These are phyloP conservation scores for Laterallus jamaicensis DNA, from an alignment of 2,113 vertebrate species.

Conservation along the genomic window DNA sequence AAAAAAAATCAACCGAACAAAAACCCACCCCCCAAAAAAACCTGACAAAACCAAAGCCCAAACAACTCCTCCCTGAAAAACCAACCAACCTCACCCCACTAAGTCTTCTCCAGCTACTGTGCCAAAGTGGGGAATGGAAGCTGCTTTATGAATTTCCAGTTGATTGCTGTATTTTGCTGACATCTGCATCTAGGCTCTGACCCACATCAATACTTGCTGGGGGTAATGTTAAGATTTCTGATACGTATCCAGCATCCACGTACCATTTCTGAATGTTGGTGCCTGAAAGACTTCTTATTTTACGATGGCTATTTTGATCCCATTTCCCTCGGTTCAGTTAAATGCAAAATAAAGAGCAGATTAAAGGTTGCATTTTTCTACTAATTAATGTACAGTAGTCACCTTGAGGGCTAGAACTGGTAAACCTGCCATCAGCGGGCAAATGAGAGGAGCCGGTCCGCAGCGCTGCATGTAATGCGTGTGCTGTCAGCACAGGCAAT, in stretches of 20 bases:
- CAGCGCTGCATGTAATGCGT: background rate
- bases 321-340: background rate
- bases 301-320: background rate
- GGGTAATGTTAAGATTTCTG: background rate
- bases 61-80: rapidly evolving
- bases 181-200: background rate
- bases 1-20: background rate
- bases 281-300: background rate
- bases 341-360: background rate
- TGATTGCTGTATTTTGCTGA: background rate
- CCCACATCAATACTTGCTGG: background rate
- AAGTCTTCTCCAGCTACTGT: background rate
- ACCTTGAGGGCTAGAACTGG: rapidly evolving
- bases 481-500: background rate
- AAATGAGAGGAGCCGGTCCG: background rate
- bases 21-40: background rate
- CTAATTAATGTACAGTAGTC: background rate
- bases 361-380: background rate
- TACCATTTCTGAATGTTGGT: background rate
- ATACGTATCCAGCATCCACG: background rate
- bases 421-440: background rate
- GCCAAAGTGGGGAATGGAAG: background rate
- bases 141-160: background rate
- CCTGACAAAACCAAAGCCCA: background rate
- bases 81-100: background rate